Percentiles rank a stretch among this genome's conserved stretches.
phyloP scores from a whole-genome alignment of 2,797 vertebrate genomes.

The Platyrinchus mystaceus region DNA sequence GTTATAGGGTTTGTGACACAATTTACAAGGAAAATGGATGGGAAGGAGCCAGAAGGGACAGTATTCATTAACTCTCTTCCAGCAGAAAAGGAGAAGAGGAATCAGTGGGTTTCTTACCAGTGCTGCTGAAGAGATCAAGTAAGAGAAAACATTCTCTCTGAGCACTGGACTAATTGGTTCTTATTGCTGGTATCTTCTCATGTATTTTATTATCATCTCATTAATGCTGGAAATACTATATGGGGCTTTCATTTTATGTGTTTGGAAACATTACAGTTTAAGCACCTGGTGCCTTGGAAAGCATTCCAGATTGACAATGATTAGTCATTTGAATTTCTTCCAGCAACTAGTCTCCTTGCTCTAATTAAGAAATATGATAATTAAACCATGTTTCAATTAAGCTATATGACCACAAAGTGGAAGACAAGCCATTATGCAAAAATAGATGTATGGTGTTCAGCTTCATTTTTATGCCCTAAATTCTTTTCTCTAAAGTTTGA shows the following conservation, averaged over 20 bases:
- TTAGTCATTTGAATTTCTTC: conserved; percentile 51
- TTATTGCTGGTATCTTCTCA: neutral
- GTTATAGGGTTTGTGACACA: neutral
- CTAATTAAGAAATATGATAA: conserved; percentile 54
- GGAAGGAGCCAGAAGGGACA: neutral
- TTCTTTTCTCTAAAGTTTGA: neutral
- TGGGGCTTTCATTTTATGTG: neutral
- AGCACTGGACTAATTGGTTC: conserved; percentile 14
- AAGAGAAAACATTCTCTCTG: neutral
- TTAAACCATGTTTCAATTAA: conserved; percentile 37
- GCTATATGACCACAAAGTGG: neutral
- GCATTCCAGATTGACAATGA: conserved; percentile 34
- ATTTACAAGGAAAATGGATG: neutral
- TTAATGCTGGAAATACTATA: conserved; percentile 14
- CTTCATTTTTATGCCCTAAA: neutral
- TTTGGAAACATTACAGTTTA: neutral
- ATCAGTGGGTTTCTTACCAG: neutral
- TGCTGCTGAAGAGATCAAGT: neutral
- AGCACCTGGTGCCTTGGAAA: neutral
- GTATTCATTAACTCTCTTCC: conserved; percentile 11
- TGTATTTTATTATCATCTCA: conserved; percentile 26
- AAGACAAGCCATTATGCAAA: neutral
- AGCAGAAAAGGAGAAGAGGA: neutral
- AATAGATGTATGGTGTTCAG: neutral
- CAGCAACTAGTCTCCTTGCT: neutral